phyloP scores from a whole-genome alignment of 1,140 invertebrate genomes.

The Cylas formicarius region DNA sequence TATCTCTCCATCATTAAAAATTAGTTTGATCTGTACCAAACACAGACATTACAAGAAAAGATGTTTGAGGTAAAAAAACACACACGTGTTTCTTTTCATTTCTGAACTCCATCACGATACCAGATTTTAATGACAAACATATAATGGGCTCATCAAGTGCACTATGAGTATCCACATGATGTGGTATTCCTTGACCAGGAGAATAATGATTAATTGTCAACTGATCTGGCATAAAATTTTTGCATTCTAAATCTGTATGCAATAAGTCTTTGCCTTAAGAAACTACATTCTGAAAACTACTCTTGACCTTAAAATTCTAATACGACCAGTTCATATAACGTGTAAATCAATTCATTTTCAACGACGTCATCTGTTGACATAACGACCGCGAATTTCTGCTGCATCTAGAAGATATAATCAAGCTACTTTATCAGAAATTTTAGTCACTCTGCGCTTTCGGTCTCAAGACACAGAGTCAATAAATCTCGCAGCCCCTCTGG shows the following conservation, averaged over 20 bases:
- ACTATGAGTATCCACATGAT: conserved; percentile 93
- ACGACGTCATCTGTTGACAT: too few species aligned
- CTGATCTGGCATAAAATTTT: conserved; percentile 67
- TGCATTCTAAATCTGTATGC: conserved; percentile 42
- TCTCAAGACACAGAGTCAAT: too few species aligned
- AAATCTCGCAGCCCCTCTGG: too few species aligned
- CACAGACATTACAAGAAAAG: conserved; percentile 78
- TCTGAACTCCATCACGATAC: conserved; percentile 84
- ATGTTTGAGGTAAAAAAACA: conserved; percentile 65
- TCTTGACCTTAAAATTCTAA: too few species aligned
- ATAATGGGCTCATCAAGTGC: conserved; percentile 85
- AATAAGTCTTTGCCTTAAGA: conserved; percentile 58
- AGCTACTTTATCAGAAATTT: too few species aligned
- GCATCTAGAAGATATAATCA: too few species aligned
- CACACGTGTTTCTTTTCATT: conserved; percentile 52
- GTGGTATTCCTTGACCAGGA: conserved; percentile 91
- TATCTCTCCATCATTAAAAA: too few species aligned
- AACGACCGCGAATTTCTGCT: too few species aligned
- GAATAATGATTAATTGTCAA: conserved; percentile 87
- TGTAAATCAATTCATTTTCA: too few species aligned
- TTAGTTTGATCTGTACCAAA: too few species aligned
- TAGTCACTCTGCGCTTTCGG: too few species aligned
- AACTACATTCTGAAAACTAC: conserved; percentile 53
- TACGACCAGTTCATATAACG: too few species aligned
- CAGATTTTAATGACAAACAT: conserved; percentile 80